Conservation (phyloP, 2,797 vertebrate genomes). For the Cryptoblepharus egeriae region DNA sequence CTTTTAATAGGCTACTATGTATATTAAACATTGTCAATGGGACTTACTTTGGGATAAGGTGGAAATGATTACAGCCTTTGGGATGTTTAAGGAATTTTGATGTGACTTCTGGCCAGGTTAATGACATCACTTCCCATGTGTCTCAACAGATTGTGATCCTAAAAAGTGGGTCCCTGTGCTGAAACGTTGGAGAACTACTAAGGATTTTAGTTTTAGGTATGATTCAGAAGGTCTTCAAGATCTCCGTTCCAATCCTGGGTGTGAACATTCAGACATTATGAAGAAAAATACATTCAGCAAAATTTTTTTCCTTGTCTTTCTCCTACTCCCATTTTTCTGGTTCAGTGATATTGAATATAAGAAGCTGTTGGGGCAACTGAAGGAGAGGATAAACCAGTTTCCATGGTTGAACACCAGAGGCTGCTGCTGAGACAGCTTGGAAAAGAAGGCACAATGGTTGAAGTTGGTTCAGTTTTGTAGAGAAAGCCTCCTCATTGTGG, state of each 20-base stretch:
- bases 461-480: slow-evolving; percentile 1
- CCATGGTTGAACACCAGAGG: slow-evolving; percentile 12
- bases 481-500: slow-evolving; percentile 16
- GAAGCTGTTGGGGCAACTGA: not conserved
- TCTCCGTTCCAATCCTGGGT: not conserved
- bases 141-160: no score
- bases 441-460: not conserved
- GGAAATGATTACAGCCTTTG: no score
- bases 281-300: not conserved
- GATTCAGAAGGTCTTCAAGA: not conserved
- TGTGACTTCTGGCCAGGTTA: no score
- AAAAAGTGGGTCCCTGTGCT: no score
- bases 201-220: not conserved
- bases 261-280: not conserved
- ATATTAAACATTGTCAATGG: no score
- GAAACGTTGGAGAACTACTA: no score
- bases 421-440: slow-evolving; percentile 28
- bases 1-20: no score
- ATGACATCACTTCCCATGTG: no score
- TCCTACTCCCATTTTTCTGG: not conserved
- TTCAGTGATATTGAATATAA: not conserved
- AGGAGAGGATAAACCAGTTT: not conserved
- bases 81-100: no score
- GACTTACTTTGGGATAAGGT: no score
- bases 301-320: not conserved